Conservation (phyloP, 2,888 invertebrate species). For the Sepioteuthis lessoniana region DNA sequence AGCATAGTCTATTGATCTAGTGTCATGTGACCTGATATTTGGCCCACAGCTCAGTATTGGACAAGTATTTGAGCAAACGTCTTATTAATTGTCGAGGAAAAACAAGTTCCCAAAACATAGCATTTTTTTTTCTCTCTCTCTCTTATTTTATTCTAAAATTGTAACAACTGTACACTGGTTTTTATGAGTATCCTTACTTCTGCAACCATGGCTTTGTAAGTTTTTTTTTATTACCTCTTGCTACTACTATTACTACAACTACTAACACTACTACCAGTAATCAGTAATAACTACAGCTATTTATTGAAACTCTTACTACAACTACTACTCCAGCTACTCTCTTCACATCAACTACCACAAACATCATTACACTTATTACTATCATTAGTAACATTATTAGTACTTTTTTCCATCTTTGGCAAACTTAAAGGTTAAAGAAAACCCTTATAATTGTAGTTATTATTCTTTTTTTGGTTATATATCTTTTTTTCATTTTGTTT, state of each 20-base stretch:
- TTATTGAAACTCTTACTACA: neutral
- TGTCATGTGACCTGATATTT: conserved; percentile 46
- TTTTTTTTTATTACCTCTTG: neutral
- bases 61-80: conserved; percentile 44
- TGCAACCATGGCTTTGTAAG: conserved; percentile 16
- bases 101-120: neutral
- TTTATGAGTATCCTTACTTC: neutral
- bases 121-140: neutral
- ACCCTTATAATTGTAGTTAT: no score
- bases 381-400: neutral
- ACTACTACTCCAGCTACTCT: neutral
- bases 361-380: neutral
- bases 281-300: neutral
- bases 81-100: neutral
- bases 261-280: neutral
- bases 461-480: no score
- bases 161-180: neutral
- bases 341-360: neutral
- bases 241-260: neutral
- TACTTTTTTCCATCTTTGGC: neutral
- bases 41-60: conserved; percentile 44
- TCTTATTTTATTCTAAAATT: neutral
- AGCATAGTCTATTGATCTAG: conserved; percentile 1
- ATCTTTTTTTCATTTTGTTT: no score
- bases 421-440: neutral